These are phyloP conservation scores for Metallyticus violacea DNA, from an alignment of 2,888 invertebrate species.

Conservation along the genomic window DNA sequence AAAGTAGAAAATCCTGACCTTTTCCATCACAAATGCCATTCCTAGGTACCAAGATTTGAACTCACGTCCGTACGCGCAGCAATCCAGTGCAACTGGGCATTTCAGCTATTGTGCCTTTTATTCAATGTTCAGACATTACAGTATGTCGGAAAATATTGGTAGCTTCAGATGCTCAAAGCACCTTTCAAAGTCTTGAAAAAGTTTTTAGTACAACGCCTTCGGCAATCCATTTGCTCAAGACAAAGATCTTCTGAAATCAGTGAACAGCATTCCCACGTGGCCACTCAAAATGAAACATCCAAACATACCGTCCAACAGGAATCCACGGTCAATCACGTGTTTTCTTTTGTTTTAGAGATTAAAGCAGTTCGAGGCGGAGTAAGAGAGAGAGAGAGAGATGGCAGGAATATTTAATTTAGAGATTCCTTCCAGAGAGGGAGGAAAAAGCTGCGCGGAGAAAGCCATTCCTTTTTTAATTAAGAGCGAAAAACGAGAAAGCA, in stretches of 20 bases:
- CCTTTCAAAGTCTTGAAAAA: too few relatives aligned
- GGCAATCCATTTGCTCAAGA: too few relatives aligned
- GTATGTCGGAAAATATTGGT: too few relatives aligned
- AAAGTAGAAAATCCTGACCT: too few relatives aligned
- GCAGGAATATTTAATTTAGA: constrained; percentile 10
- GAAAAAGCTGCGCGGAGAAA: background rate
- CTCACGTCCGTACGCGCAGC: too few relatives aligned
- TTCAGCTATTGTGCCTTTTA: too few relatives aligned
- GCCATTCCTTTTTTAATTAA: constrained; percentile 2
- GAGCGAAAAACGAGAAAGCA: background rate
- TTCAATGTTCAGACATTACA: too few relatives aligned
- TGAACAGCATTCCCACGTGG: background rate
- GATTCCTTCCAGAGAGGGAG: background rate
- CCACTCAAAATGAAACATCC: background rate
- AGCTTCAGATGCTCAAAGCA: too few relatives aligned
- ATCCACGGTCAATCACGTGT: background rate
- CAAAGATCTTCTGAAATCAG: background rate
- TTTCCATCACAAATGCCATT: too few relatives aligned
- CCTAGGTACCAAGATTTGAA: too few relatives aligned
- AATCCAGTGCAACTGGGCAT: too few relatives aligned
- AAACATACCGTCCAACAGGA: background rate
- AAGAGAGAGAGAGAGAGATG: background rate
- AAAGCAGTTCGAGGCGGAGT: background rate
- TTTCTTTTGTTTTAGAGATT: background rate
- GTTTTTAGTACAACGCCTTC: too few relatives aligned